Evolutionary conservation across 1,140 invertebrate species (phyloP), one percentile per base, ranked within the genome.

Genomic region (Cylas formicarius): DNA sequence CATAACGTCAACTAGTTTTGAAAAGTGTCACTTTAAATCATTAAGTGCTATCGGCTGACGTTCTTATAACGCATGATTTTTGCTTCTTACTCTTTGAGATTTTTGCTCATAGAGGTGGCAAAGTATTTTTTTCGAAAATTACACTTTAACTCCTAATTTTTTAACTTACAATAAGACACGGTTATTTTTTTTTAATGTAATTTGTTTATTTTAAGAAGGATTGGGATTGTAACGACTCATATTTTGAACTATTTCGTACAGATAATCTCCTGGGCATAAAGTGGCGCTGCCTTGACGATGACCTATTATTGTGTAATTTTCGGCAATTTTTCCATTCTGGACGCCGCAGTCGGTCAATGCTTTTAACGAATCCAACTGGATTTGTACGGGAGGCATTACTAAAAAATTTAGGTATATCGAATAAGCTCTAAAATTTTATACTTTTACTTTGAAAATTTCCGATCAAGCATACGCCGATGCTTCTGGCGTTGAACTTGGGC

Each of bases 401-500:
- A 61, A 62, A 63, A 72, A 75, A 48, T 27, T 19, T 18, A 32
- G 21, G 5, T 31, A 37, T 6, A 37, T 23, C 2, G 8, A 19
- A 11, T 35, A 7, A 7, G 14, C 8, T 17, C 10, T 10, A 32
- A 7, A 32, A 32, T 14, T 16, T 32, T 32, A 10, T 32, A 10
- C 36, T 50, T 43, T 47, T 44, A 62, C 58, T 61, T 54, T 63
- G 64, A 60, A 74, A 76, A 45, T 72, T 71, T 38, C 75, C 75
- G 52, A 80, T 72, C 11, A 82, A 60, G 36, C 74, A 79, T 48
- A 83, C 75, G 11, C 79, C 80, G 18, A 85, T 71, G 40, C 77
- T 77, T 34, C 76, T 72, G 17, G 54, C 56, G 57, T 88, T 87
- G 61, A 79, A 84, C 27, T 68, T 71, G 7, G 70, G 61, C 2